Evolutionary conservation across 2,888 invertebrate species (phyloP), one percentile per base, ranked within the genome.

Genomic region (Tupiocoris notatus): DNA sequence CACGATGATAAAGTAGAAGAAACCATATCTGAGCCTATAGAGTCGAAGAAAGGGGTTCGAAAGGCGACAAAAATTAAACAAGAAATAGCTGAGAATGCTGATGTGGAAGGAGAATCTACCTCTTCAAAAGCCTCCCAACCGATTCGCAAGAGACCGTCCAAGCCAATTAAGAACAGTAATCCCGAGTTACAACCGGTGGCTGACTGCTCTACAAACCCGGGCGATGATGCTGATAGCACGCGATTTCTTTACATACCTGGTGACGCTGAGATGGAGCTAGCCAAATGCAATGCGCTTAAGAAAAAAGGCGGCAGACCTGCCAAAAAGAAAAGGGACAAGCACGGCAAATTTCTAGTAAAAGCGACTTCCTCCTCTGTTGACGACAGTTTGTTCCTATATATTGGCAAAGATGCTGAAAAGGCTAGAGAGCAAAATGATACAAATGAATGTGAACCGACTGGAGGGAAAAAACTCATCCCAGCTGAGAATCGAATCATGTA

Each of bases 401-500:
- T 39, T 12, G 39, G 56, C 16, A 17, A 67, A 1, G 67, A 67
- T 9, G 54, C 57, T 2, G 22, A 67, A 3, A 67, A n/a, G 12
- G 39, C 39, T 12, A 39, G 12, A 12, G 6, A 39, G 39, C 39
- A 39, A 39, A 39, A 39, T 3, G 39, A 3, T 7, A 39, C 39
- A 12, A 39, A 39, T 7, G 12, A 39, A 39, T 3, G 39, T 3
- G 39, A 3, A 12, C 39, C 39, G 12, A 12, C 3, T 7, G 39
- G 39, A 3, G 39, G 12, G 12, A 39, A 67, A 16, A 1, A 1
- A n/a, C 22, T 56, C 22, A 23, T 57, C n/a, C 56, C 54, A 0
- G 67, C 67, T 1, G 56, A 54, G 9, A 20, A 21, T 17, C 54
- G 67, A 67, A 56, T 67, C 18, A 67, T 67, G 18, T 67, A 56